phyloP scores from a whole-genome alignment of 2,888 invertebrate genomes.

The Cephus runcator region DNA sequence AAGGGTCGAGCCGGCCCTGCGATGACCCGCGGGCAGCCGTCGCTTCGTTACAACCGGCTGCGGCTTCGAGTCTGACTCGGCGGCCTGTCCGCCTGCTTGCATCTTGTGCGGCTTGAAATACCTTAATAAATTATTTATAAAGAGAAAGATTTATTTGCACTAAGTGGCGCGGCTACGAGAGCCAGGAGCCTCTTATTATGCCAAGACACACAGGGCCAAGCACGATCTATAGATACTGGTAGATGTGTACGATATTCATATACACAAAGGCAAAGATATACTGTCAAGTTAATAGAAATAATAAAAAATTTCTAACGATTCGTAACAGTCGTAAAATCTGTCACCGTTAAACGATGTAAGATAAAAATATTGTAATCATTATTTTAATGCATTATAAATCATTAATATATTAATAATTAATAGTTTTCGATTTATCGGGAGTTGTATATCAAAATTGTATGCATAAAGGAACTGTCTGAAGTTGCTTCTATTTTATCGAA shows the following conservation, averaged over 20 bases:
- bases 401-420: not conserved
- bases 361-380: too few relatives aligned
- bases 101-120: constrained; percentile 28
- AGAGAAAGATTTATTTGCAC: constrained; percentile 35
- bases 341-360: too few relatives aligned
- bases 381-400: not conserved
- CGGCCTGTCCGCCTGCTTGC: constrained; percentile 9
- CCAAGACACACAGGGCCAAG: not conserved
- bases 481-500: not conserved
- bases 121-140: constrained; percentile 37
- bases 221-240: not conserved
- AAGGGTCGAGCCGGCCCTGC: constrained; percentile 6
- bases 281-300: not conserved
- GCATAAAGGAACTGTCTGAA: not conserved
- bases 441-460: too few relatives aligned
- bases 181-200: constrained; percentile 21
- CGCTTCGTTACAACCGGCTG: constrained; percentile 8
- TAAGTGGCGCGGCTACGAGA: constrained; percentile 28
- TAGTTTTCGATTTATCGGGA: not conserved
- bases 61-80: not conserved
- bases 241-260: not conserved
- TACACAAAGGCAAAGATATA: not conserved
- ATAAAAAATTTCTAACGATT: not conserved
- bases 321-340: too few relatives aligned
- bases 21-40: constrained; percentile 12